phyloP scores from a whole-genome alignment of 1,140 invertebrate genomes.

The Aricia agestis region DNA sequence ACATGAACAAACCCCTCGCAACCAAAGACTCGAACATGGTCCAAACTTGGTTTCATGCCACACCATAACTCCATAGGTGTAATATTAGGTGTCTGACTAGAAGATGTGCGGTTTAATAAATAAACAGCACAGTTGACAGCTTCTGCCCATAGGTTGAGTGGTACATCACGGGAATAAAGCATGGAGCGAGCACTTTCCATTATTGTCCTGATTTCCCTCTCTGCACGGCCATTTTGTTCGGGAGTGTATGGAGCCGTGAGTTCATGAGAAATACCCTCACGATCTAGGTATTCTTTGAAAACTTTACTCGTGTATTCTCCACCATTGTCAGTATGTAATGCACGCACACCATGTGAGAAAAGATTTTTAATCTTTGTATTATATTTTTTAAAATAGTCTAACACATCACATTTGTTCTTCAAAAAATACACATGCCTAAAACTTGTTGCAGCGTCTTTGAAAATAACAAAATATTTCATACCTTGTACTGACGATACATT shows the following conservation, averaged over 20 bases:
- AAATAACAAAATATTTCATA: constrained; percentile 49
- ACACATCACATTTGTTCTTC: constrained; percentile 54
- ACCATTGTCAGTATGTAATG: constrained; percentile 52
- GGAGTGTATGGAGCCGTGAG: constrained; percentile 43
- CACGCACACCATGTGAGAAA: constrained; percentile 32
- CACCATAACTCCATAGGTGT: constrained; percentile 32
- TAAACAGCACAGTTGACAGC: constrained; percentile 47
- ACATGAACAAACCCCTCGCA: constrained; percentile 34
- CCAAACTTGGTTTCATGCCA: constrained; percentile 28
- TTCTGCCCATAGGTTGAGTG: constrained; percentile 32
- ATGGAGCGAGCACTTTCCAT: constrained; percentile 40
- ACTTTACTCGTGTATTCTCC: constrained; percentile 46
- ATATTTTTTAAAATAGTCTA: constrained; percentile 42
- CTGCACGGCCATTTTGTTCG: constrained; percentile 62
- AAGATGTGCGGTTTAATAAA: constrained; percentile 42
- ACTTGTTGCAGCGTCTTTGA: constrained; percentile 56
- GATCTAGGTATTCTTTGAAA: constrained; percentile 35
- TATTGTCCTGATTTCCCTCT: constrained; percentile 52
- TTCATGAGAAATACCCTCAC: constrained; percentile 43
- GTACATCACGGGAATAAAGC: constrained; percentile 33
- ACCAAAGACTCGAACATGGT: constrained; percentile 32
- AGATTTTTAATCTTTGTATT: constrained; percentile 39
- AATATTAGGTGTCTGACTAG: constrained; percentile 26
- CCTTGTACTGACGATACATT: constrained; percentile 44
- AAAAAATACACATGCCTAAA: constrained; percentile 59